Base-by-base conservation (phyloP, 2,888 invertebrate species). In the Myopa tessellatipennis region DNA sequence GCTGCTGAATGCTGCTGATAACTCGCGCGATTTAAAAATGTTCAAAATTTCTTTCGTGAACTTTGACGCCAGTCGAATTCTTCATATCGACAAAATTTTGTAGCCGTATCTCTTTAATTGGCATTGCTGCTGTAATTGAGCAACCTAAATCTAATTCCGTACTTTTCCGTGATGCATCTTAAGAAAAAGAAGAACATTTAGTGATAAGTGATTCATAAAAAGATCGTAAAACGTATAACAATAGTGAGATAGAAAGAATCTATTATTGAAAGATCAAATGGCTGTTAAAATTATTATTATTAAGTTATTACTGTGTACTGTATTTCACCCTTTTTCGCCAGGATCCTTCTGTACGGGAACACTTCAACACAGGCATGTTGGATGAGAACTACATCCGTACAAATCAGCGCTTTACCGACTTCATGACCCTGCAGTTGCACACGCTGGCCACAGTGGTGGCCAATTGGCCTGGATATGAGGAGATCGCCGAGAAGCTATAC, bases 401-500 rank as follows among this genome's bases (percentile, higher is more conserved):
- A 10, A 85, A 85, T 72, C 83, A 87, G 80, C 83, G 87, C 7
- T 88, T 88, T 80, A 87, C 85, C 50, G 85, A 83, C 50, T 85
- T 86, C 18, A 87, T 85, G 86, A 83, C 83, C 3, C 82, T 86
- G 1, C 85, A 86, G 79, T 78, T 87, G 79, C 83, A 84, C 40
- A 86, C 85, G 10, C 80, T 90, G 61, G 87, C 88, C 69, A 86
- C 88, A 65, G 84, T 90, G n/a, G 89, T 89, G 26, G 82, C 84
- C 76, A 87, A 87, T 70, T 91, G 90, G 90, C 83, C 87, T 58
- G 90, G 90, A 76, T 90, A 87, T 79, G 89, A 89, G 81, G 83
- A 85, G 70, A 88, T 90, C 79, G 87, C 89, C 3, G 81, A 84
- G 38, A 91, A 91, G 83, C 77, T 91, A 60, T 84, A 84, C 68